Percentiles rank a stretch among this genome's conserved stretches.
Conservation (phyloP, 2,797 vertebrate species). For the Liparis tanakae region DNA sequence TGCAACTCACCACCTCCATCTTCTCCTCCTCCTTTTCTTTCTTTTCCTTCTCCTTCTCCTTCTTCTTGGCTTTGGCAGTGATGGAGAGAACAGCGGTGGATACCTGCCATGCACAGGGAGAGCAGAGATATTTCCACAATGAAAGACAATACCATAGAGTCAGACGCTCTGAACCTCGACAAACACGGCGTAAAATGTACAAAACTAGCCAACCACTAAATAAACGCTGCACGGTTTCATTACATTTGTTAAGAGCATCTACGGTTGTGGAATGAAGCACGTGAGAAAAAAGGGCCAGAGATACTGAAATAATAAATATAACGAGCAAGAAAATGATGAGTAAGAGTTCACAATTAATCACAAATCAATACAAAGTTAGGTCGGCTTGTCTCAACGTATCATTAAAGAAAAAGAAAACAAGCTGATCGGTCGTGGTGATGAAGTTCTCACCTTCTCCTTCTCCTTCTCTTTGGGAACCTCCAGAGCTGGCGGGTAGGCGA, state of each 20-base stretch:
- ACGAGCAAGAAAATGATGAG: constrained; percentile 22
- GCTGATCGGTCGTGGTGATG: constrained; percentile 28
- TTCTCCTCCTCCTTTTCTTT: constrained; percentile 97
- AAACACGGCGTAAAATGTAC: constrained; percentile 46
- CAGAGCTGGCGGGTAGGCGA: constrained; percentile 96
- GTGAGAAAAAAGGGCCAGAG: constrained; percentile 30
- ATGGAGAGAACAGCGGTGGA: constrained; percentile 98
- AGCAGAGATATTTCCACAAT: constrained; percentile 44
- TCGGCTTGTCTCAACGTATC: constrained; percentile 35
- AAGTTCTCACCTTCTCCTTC: constrained; percentile 92
- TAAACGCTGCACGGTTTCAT: constrained; percentile 41
- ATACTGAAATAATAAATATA: constrained; percentile 53
- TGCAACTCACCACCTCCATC: constrained; percentile 95
- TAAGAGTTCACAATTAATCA: constrained; percentile 47
- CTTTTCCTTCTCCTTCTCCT: constrained; percentile 98
- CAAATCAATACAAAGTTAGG: constrained; percentile 46
- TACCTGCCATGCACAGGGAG: constrained; percentile 82
- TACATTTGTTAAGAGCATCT: constrained; percentile 28
- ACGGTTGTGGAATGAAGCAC: constrained; percentile 38
- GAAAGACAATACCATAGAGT: constrained; percentile 56
- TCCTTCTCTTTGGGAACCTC: constrained; percentile 99
- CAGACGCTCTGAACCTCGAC: constrained; percentile 51
- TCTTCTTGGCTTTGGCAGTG: constrained; percentile 99
- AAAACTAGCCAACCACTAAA: constrained; percentile 52
- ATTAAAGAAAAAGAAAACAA: constrained; percentile 24